A percentile compares a stretch with the other conserved stretches of the same genome.
These are phyloP conservation scores for Hylaeus volcanicus DNA, from an alignment of 1,140 invertebrate genomes.

Conservation along the genomic window DNA sequence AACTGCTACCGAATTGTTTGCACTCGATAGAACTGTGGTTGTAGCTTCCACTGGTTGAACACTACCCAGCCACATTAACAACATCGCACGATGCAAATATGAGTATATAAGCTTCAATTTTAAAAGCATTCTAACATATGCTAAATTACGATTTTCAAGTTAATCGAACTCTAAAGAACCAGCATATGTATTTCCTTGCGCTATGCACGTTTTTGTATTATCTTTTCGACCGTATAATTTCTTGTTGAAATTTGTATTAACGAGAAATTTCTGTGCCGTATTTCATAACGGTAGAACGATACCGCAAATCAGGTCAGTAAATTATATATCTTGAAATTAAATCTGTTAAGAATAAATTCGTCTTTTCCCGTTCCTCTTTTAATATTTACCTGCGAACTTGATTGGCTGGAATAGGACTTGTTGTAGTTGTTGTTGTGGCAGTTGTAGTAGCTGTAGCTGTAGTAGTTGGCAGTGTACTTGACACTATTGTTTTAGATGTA, in stretches of 20 bases:
- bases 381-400: conserved; percentile 83
- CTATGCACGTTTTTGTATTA: neutral
- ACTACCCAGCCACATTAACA: conserved; percentile 74
- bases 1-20: conserved; percentile 81
- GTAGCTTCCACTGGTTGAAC: conserved; percentile 75
- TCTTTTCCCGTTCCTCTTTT: neutral
- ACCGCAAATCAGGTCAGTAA: conserved; percentile 23
- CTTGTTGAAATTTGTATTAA: conserved; percentile 9
- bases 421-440: conserved; percentile 70
- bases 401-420: conserved; percentile 81
- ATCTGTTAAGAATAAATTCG: conserved; percentile 13
- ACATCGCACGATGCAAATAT: conserved; percentile 61
- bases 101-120: conserved; percentile 42
- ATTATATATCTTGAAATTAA: conserved; percentile 7
- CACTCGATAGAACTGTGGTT: conserved; percentile 74
- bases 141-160: neutral
- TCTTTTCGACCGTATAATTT: neutral
- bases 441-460: conserved; percentile 77
- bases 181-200: neutral
- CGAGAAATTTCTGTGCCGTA: neutral
- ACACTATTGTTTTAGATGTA: conserved; percentile 73
- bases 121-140: conserved; percentile 20
- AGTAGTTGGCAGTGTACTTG: conserved; percentile 75
- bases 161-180: neutral
- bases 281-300: neutral